Base-by-base conservation (phyloP, 2,113 vertebrate genomes). In the Elaphurus davidianus region DNA sequence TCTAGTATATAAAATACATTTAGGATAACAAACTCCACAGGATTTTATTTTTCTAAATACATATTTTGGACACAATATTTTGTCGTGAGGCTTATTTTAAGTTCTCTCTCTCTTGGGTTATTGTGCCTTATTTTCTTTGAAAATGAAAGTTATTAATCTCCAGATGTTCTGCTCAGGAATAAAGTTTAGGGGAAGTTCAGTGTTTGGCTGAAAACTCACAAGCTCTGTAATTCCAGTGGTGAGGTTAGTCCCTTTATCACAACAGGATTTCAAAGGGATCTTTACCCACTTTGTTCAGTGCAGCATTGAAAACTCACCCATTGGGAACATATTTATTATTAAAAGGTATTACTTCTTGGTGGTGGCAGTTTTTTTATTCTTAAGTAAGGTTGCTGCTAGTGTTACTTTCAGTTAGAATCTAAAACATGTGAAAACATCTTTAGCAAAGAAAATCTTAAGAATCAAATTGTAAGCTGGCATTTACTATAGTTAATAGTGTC, bases 21-120 rank as follows among this genome's bases (percentile, higher is more conserved):
- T 55, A 98, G 96, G 85, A n/a, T 60, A 92, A 87, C 86, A 97
- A 96, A 98, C 6, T 95, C 97, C 97, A 99, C 98, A 99, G 96
- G 92, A 96, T 98, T 96, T 98, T 30, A 7, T 96, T 97, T 97
- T 90, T 27, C 2, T 98, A 98, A 64, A 96, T 96, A 97, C 9
- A 62, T 82, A 96, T 97, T 97, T 96, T 97, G 87, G 79, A 98
- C 9, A 90, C 83, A 97, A 93, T 90, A 90, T 40, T 71, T 21
- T 94, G 74, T 98, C 78, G 89, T 92, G 92, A 96, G 97, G 59
- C 92, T 96, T 91, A 62, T 85, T 85, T 85, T 94, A 93, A 97
- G 25, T 81, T 88, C 92, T 62, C 33, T 62, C 33, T 82, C 83
- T 60, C 8, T 95, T 87, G 67, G 47, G 59, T 67, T 95, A 94